phyloP scores from a whole-genome alignment of 2,888 invertebrate species.

The Drosophila putrida region DNA sequence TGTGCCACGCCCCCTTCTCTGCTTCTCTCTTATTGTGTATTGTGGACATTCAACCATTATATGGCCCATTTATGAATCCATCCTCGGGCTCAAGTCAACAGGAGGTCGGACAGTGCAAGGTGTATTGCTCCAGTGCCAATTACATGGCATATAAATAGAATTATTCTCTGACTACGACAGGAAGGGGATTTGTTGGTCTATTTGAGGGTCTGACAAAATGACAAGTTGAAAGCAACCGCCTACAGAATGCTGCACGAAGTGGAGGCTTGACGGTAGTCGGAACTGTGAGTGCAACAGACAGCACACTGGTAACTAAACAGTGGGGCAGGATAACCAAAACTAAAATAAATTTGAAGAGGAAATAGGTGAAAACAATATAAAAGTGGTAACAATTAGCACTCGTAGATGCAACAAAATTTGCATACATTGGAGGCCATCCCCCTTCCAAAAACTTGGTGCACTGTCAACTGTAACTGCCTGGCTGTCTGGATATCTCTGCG shows the following conservation, averaged over 20 bases:
- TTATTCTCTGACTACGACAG: constrained; percentile 34
- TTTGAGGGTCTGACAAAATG: constrained; percentile 50
- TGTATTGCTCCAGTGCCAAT: constrained; percentile 31
- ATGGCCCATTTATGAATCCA: constrained; percentile 39
- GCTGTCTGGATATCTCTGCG: constrained; percentile 15
- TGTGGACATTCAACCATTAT: constrained; percentile 12
- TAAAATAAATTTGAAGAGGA: too few relatives aligned
- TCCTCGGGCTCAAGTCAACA: constrained; percentile 2
- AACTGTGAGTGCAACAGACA: constrained; percentile 8
- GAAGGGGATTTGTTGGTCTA: constrained; percentile 40
- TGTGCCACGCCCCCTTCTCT: constrained; percentile 17
- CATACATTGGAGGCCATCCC: constrained; percentile 44
- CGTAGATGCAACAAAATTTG: constrained; percentile 69
- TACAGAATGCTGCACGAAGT: neutral
- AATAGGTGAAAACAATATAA: too few relatives aligned
- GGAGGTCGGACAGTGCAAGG: too few relatives aligned
- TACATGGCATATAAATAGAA: constrained; percentile 55
- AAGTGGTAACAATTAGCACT: constrained; percentile 4
- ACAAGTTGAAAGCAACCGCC: constrained; percentile 20
- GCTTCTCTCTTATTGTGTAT: neutral
- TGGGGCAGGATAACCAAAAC: constrained; percentile 6
- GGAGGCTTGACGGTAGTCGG: neutral
- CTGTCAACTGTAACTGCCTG: constrained; percentile 48
- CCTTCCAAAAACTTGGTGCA: constrained; percentile 11
- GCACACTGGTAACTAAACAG: neutral